Evolutionary conservation across 2,797 vertebrate genomes (phyloP).

Genomic region (Nyctalus aviator): DNA sequence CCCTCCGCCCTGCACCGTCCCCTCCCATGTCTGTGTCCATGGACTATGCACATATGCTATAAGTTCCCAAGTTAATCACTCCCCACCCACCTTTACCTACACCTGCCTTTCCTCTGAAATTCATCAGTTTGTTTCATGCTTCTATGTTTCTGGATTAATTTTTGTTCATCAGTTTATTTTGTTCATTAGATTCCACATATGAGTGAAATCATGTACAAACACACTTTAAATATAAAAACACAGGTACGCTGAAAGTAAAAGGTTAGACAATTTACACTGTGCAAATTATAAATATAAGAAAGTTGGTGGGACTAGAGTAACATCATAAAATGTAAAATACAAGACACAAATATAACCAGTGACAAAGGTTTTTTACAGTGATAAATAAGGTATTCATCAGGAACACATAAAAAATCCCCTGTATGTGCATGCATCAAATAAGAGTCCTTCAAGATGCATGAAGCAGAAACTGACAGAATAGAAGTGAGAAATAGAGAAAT

Average conservation of each 20-base stretch:
- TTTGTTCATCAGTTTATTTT: too few species aligned
- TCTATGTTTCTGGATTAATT: too few species aligned
- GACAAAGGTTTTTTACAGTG: background rate
- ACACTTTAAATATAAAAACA: background rate
- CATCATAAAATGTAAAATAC: slow-evolving; percentile 46
- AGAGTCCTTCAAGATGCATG: background rate
- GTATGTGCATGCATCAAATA: background rate
- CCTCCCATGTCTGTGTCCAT: too few species aligned
- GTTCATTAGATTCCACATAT: too few species aligned
- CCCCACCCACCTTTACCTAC: too few species aligned
- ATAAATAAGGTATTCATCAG: background rate
- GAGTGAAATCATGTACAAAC: background rate
- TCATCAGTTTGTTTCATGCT: too few species aligned
- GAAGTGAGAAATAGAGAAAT: background rate
- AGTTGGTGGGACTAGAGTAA: background rate
- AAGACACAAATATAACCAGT: background rate
- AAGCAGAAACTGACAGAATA: background rate
- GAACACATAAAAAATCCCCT: background rate
- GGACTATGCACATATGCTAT: too few species aligned
- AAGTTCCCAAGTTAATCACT: too few species aligned
- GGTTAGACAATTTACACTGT: background rate
- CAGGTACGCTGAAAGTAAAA: background rate
- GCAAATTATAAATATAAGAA: background rate
- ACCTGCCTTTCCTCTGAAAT: too few species aligned
- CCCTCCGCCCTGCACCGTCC: too few species aligned